phyloP scores from a whole-genome alignment of 1,140 invertebrate genomes.

The Drosophila willistoni region DNA sequence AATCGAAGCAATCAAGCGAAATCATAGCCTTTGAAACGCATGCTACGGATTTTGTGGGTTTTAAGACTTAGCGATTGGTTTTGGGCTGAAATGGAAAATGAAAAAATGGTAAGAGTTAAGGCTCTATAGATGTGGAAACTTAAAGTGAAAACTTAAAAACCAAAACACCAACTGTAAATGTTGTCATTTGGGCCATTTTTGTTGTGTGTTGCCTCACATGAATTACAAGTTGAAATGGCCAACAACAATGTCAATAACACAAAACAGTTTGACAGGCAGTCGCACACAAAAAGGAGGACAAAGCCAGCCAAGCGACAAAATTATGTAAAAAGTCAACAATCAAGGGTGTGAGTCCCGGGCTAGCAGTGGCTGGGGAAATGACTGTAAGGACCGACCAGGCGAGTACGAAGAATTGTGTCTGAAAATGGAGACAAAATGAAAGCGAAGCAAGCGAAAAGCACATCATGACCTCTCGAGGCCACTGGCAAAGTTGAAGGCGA shows the following conservation, averaged over 20 bases:
- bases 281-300: slow-evolving; percentile 53
- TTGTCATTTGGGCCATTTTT: slow-evolving; percentile 70
- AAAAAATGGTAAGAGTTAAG: slow-evolving; percentile 47
- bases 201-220: slow-evolving; percentile 59
- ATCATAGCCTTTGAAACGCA: slow-evolving; percentile 63
- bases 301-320: slow-evolving; percentile 74
- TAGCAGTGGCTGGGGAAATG: background rate
- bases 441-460: slow-evolving; percentile 46
- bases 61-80: slow-evolving; percentile 50
- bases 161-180: slow-evolving; percentile 39
- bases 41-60: slow-evolving; percentile 66
- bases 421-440: slow-evolving; percentile 64
- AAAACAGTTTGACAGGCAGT: slow-evolving; percentile 46
- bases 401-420: slow-evolving; percentile 64
- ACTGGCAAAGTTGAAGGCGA: slow-evolving; percentile 56
- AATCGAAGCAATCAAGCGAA: slow-evolving; percentile 78
- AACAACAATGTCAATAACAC: slow-evolving; percentile 37
- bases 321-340: slow-evolving; percentile 78
- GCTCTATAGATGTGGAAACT: slow-evolving; percentile 25
- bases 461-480: slow-evolving; percentile 61
- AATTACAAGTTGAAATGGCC: slow-evolving; percentile 71
- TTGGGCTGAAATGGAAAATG: background rate
- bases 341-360: slow-evolving; percentile 27
- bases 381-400: slow-evolving; percentile 1
- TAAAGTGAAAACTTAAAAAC: slow-evolving; percentile 7